Conservation (phyloP, 2,888 invertebrate genomes). For the Coronaproctus castanopsis region DNA sequence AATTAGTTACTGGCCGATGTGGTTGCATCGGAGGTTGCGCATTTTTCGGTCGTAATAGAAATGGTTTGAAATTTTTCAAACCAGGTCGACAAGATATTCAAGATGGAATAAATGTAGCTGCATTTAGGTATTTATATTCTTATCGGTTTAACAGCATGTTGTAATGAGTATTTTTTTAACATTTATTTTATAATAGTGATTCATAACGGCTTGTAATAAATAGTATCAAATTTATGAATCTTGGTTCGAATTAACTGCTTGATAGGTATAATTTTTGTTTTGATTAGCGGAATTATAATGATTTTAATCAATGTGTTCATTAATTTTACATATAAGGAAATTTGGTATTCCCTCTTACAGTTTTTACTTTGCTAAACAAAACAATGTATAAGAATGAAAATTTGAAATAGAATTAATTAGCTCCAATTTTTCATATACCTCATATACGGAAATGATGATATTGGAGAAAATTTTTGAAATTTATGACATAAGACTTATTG, state of each 20-base stretch:
- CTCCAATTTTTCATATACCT: too few species aligned
- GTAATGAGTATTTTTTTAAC: too few species aligned
- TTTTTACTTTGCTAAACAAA: too few species aligned
- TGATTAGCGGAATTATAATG: too few species aligned
- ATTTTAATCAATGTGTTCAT: neutral
- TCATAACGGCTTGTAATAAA: neutral
- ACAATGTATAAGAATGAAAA: too few species aligned
- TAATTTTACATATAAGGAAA: neutral
- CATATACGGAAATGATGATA: too few species aligned
- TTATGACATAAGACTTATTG: too few species aligned
- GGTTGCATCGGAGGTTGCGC: constrained; percentile 88
- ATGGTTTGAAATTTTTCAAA: constrained; percentile 72
- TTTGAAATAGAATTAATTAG: too few species aligned
- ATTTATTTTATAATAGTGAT: neutral
- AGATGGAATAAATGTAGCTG: constrained; percentile 65
- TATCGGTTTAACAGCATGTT: neutral
- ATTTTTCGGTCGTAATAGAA: constrained; percentile 83
- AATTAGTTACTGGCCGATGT: constrained; percentile 47
- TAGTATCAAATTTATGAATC: neutral
- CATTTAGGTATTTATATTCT: constrained; percentile 35
- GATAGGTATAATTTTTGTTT: neutral
- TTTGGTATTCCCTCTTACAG: too few species aligned
- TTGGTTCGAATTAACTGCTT: constrained; percentile 2
- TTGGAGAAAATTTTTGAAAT: too few species aligned
- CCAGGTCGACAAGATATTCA: constrained; percentile 58